Evolutionary conservation across 1,140 invertebrate genomes (phyloP).

Genomic region (Rhopalosiphum maidis): DNA sequence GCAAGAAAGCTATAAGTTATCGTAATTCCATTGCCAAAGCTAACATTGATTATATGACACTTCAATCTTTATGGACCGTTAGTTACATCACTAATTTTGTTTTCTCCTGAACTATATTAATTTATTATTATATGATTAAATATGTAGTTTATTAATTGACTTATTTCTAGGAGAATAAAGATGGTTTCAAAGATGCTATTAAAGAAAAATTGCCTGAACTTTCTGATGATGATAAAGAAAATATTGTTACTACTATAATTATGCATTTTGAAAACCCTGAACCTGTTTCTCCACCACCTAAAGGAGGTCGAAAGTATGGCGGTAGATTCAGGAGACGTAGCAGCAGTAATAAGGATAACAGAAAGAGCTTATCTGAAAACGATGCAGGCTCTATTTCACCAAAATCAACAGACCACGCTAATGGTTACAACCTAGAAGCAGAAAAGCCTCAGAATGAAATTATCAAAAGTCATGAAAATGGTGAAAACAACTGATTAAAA

Average conservation of each 20-base stretch:
- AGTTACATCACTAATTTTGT: conserved; percentile 13
- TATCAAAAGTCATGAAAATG: conserved; percentile 51
- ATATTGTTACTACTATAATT: conserved; percentile 44
- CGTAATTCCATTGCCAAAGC: conserved; percentile 57
- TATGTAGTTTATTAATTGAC: neutral
- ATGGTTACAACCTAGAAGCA: neutral
- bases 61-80: conserved; percentile 55
- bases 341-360: conserved; percentile 25
- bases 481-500: conserved; percentile 37
- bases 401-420: neutral
- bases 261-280: conserved; percentile 58
- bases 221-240: conserved; percentile 52
- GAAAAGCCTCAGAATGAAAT: conserved; percentile 17
- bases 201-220: conserved; percentile 54
- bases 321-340: neutral
- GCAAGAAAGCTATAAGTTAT: conserved; percentile 57
- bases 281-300: conserved; percentile 10
- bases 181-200: conserved; percentile 54
- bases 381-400: neutral
- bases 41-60: conserved; percentile 57
- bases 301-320: conserved; percentile 16
- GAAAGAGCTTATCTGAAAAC: conserved; percentile 41
- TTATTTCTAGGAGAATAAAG: conserved; percentile 43
- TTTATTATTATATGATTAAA: neutral
- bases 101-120: neutral